Evolutionary conservation across 2,888 invertebrate genomes (phyloP), one percentile per base, ranked within the genome.

Genomic region (Dolichopus griseipennis): DNA sequence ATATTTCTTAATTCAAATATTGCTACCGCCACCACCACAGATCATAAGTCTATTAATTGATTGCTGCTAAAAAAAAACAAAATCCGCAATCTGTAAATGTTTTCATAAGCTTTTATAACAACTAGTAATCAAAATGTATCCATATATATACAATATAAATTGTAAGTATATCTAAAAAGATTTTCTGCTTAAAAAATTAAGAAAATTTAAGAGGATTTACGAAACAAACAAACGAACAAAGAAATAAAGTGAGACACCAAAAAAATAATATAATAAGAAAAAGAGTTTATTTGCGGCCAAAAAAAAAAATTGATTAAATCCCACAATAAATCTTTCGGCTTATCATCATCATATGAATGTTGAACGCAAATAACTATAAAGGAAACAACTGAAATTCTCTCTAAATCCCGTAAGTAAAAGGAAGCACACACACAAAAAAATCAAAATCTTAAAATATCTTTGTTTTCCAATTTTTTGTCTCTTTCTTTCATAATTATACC

Each of bases 311-410:
- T 52, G 52, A 52, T 52, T 33, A 64, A 64, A 64, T 64, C 64
- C 33, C 64, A 33, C 37, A 64, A 64, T 64, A 64, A 64, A 64
- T 64, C 64, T 64, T 64, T 64, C 64, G 20, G 64, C 64, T 64
- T 64, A 64, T 64, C 64, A 64, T 52, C 52, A 52, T 15, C 9
- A 52, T 52, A 52, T 52, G 15, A 52, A 18, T 6, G 18, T 10
- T 37, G 2, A 9, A 52, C 18, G 15, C 52, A 52, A 52, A 52
- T 12, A 52, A 52, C n/a, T n/a, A 52, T n/a, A 52, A 52, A 52
- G 12, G 12, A 52, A 52, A 52, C 52, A 52, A 52, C 52, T n/a
- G n/a, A 52, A 18, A 52, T 6, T 52, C 18, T 7, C 27, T 18
- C n/a, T 18, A 52, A 52, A 52, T 12, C 52, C 2, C 9, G 1